These are phyloP conservation scores for Chydorus sphaericus DNA, from an alignment of 2,888 invertebrate genomes.

Conservation along the genomic window DNA sequence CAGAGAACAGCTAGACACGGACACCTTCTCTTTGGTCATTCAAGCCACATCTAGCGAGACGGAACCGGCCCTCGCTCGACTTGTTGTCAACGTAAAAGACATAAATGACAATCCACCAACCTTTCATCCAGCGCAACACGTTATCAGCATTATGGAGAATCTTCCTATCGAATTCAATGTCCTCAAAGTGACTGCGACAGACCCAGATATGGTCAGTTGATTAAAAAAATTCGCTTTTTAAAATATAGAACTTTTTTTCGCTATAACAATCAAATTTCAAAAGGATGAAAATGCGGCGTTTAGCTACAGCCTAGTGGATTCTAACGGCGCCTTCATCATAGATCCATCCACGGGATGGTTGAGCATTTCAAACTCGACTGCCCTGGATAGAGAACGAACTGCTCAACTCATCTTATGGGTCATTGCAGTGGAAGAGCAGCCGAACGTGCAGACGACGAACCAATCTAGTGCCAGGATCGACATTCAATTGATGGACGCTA, in stretches of 20 bases:
- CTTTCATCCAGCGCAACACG: slow-evolving; percentile 42
- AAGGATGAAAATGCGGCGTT: slow-evolving; percentile 70
- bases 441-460: slow-evolving; percentile 40
- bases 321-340: slow-evolving; percentile 60
- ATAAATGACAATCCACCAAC: slow-evolving; percentile 60
- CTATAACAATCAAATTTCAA: slow-evolving; percentile 15
- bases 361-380: slow-evolving; percentile 56
- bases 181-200: slow-evolving; percentile 55
- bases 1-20: slow-evolving; percentile 41
- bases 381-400: slow-evolving; percentile 64
- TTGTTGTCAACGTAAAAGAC: slow-evolving; percentile 58
- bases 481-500: slow-evolving; percentile 70
- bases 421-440: slow-evolving; percentile 58
- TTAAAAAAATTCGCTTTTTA: not conserved
- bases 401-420: slow-evolving; percentile 57
- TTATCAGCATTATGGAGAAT: slow-evolving; percentile 83
- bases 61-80: slow-evolving; percentile 55
- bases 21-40: slow-evolving; percentile 43
- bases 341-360: slow-evolving; percentile 71
- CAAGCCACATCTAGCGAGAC: slow-evolving; percentile 50
- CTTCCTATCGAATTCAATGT: slow-evolving; percentile 65
- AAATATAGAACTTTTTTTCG: not conserved
- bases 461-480: slow-evolving; percentile 52
- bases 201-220: slow-evolving; percentile 47
- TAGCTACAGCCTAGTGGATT: slow-evolving; percentile 56